These are phyloP conservation scores for Drosophila testacea DNA, from an alignment of 2,888 invertebrate species.

Conservation along the genomic window DNA sequence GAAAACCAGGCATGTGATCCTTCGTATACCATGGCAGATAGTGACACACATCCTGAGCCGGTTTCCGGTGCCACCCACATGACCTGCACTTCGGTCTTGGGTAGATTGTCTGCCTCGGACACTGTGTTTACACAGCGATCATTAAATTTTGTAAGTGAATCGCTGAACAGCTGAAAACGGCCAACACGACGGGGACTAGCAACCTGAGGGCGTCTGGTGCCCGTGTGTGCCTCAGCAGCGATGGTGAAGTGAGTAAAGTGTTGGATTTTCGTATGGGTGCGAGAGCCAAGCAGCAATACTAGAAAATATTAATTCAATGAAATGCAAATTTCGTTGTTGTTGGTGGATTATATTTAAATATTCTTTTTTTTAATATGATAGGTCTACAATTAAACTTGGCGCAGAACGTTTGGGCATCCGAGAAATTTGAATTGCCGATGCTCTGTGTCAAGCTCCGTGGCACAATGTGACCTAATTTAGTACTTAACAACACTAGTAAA, in stretches of 20 bases:
- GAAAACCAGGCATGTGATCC: constrained; percentile 93
- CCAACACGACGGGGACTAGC: constrained; percentile 88
- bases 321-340: background rate
- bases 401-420: too few relatives aligned
- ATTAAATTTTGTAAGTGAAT: constrained; percentile 88
- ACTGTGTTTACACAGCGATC: constrained; percentile 94
- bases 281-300: constrained; percentile 90
- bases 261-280: constrained; percentile 88
- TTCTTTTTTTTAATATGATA: background rate
- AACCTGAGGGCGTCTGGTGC: constrained; percentile 77
- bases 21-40: constrained; percentile 96
- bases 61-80: constrained; percentile 96
- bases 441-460: too few relatives aligned
- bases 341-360: background rate
- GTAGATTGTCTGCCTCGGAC: constrained; percentile 91
- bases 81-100: constrained; percentile 94
- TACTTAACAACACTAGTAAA: too few relatives aligned
- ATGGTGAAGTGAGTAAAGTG: constrained; percentile 93
- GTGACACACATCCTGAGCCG: constrained; percentile 93
- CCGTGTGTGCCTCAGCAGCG: constrained; percentile 87
- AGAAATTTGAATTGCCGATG: too few relatives aligned
- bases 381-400: background rate
- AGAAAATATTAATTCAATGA: constrained; percentile 40
- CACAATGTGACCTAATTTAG: constrained; percentile 10
- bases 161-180: constrained; percentile 89